Percentiles rank a stretch among this genome's conserved stretches.
These are phyloP conservation scores for Hafferia zeledoni DNA, from an alignment of 2,797 vertebrate genomes.

Conservation along the genomic window DNA sequence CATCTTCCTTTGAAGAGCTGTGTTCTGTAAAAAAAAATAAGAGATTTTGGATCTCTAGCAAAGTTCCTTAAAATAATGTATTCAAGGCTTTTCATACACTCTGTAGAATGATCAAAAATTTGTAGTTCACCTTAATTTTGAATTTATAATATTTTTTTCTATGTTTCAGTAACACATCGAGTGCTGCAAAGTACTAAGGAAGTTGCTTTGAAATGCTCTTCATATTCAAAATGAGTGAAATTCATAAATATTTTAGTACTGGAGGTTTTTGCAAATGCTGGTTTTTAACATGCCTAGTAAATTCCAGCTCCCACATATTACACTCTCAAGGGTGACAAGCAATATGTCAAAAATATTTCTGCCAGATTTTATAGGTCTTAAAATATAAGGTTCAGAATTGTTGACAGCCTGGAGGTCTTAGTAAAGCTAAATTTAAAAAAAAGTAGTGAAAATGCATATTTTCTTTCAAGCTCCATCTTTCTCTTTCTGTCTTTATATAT, in stretches of 20 bases:
- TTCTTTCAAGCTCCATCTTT: neutral
- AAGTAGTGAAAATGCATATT: neutral
- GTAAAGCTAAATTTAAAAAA: neutral
- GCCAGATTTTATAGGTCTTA: conserved; percentile 20
- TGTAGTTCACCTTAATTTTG: neutral
- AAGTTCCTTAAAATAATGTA: neutral
- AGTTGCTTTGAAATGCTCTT: neutral
- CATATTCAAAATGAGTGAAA: conserved; percentile 15
- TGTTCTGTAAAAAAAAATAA: neutral
- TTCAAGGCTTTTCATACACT: neutral
- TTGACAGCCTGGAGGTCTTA: neutral
- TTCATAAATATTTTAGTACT: conserved; percentile 57
- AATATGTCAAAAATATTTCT: conserved; percentile 1
- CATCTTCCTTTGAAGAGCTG: neutral
- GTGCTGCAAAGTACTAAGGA: neutral
- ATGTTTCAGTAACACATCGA: neutral
- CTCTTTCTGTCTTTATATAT: too few species aligned
- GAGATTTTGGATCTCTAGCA: neutral
- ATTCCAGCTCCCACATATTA: conserved; percentile 38
- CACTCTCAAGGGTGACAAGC: neutral
- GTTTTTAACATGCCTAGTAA: conserved; percentile 14
- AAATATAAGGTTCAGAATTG: neutral
- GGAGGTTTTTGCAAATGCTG: conserved; percentile 31
- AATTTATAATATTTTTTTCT: neutral
- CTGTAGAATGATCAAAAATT: neutral